These are phyloP conservation scores for Vanacampus margaritifer DNA, from an alignment of 2,113 vertebrate genomes.

Conservation along the genomic window DNA sequence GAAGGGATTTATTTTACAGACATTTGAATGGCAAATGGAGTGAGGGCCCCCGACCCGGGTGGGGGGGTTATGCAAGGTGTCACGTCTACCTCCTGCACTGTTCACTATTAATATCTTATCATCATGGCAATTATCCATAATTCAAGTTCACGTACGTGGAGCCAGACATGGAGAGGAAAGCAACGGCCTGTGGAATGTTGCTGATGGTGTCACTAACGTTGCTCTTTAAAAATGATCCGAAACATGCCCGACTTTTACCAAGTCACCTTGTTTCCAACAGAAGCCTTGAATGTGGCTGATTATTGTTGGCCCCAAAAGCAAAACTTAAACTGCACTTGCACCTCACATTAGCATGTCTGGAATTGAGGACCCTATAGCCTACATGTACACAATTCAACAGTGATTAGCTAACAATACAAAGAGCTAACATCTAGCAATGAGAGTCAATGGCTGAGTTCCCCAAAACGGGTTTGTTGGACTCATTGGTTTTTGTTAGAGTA, in stretches of 20 bases:
- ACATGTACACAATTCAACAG: not conserved
- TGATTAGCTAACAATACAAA: too few relatives aligned
- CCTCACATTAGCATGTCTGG: not conserved
- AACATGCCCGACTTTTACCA: not conserved
- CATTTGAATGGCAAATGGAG: not conserved
- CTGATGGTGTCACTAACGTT: not conserved
- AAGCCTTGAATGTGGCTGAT: not conserved
- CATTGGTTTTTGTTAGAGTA: too few relatives aligned
- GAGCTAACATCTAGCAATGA: too few relatives aligned
- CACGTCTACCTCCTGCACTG: constrained; percentile 46
- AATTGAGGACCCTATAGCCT: not conserved
- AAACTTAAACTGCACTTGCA: not conserved
- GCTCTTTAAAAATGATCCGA: not conserved
- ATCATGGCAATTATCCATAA: constrained; percentile 29
- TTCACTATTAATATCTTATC: constrained; percentile 51
- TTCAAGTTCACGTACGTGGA: constrained; percentile 18
- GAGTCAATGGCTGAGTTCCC: too few relatives aligned
- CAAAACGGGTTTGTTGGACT: too few relatives aligned
- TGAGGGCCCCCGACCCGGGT: not conserved
- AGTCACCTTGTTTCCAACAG: not conserved
- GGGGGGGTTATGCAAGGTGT: constrained; percentile 30
- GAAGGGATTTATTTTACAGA: not conserved
- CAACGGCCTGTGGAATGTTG: not conserved
- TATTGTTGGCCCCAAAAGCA: not conserved
- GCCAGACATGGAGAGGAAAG: not conserved